Percentiles rank a stretch among this genome's conserved stretches.
Conservation (phyloP, 2,113 vertebrate species). For the Mesoclemmys tuberculata region DNA sequence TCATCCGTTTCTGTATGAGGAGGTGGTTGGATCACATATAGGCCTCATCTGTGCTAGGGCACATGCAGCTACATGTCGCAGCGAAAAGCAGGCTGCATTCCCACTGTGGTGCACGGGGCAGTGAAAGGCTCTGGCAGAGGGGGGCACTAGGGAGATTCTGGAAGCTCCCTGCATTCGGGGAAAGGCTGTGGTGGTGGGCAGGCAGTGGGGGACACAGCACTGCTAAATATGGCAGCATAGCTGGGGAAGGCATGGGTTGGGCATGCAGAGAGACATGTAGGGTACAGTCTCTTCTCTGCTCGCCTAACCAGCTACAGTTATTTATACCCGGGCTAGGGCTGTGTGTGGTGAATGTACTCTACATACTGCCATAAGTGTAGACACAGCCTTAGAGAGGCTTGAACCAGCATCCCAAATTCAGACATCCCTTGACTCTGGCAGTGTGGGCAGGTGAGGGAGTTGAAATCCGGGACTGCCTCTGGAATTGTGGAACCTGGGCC, state of each 20-base stretch:
- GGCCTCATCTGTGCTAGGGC: background rate
- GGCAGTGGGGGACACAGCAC: no score
- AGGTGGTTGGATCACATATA: background rate
- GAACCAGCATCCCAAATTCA: background rate
- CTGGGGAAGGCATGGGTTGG: background rate
- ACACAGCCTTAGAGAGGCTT: background rate
- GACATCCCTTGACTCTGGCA: background rate
- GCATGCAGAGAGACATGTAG: background rate
- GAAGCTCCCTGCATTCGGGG: background rate
- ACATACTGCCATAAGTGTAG: background rate
- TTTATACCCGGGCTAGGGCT: background rate
- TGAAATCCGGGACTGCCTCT: background rate
- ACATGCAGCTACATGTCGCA: no score
- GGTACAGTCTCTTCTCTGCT: background rate
- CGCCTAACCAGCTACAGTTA: background rate
- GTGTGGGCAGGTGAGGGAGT: background rate
- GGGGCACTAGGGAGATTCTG: background rate
- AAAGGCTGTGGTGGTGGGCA: background rate
- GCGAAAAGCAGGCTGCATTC: background rate
- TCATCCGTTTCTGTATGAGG: background rate
- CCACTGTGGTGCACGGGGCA: background rate
- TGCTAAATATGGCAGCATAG: background rate
- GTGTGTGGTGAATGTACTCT: background rate
- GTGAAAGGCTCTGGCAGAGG: background rate
- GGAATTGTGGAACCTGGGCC: background rate